Percentiles rank a stretch among this genome's conserved stretches.
phyloP scores from a whole-genome alignment of 2,888 invertebrate species.

The Acanthosepion esculentum region DNA sequence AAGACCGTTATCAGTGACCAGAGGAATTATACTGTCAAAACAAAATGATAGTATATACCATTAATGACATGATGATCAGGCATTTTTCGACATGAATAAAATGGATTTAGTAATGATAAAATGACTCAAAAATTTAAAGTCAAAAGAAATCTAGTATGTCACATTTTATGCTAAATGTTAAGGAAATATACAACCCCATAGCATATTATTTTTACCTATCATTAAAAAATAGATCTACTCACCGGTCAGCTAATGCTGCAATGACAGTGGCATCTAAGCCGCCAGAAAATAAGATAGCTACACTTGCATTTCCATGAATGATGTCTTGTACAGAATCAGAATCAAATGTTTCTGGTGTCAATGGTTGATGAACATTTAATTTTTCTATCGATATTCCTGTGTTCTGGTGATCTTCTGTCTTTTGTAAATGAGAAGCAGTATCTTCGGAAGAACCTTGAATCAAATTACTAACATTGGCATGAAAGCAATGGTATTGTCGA shows the following conservation, averaged over 20 bases:
- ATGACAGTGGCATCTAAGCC: constrained; percentile 96
- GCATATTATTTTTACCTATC: no score
- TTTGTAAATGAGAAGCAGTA: not conserved
- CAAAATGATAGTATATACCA: no score
- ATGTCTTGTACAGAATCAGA: constrained; percentile 80
- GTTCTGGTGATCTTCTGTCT: not conserved
- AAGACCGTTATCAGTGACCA: no score
- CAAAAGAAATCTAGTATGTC: no score
- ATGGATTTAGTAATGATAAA: no score
- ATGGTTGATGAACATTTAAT: not conserved
- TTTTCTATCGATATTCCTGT: not conserved
- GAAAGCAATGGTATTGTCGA: not conserved
- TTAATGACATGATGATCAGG: no score
- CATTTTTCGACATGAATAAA: no score
- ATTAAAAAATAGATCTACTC: constrained; percentile 56
- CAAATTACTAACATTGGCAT: not conserved
- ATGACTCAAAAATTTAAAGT: no score
- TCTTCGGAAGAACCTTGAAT: not conserved
- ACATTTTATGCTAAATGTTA: no score
- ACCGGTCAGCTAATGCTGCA: constrained; percentile 85
- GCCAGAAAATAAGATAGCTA: constrained; percentile 94
- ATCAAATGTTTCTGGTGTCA: constrained; percentile 75
- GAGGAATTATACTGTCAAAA: no score
- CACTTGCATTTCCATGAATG: constrained; percentile 75
- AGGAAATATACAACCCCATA: no score